Base-by-base conservation (phyloP, 2,113 vertebrate genomes). In the Cyanocitta stelleri region DNA sequence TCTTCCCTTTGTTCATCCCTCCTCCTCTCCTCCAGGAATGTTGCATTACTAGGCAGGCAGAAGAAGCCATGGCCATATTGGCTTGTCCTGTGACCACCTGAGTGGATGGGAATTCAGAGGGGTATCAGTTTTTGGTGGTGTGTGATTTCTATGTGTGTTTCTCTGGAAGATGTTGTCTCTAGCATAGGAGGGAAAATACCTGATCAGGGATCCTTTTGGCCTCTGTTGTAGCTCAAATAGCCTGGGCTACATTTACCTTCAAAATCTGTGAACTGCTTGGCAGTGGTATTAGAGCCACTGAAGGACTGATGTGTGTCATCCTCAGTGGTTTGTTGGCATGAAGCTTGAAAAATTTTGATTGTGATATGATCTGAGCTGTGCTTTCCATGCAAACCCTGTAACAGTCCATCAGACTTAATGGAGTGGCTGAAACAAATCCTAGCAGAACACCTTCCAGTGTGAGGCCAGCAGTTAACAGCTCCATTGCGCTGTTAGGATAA, bases 381-480 rank as follows among this genome's bases (percentile, higher is more conserved):
- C 27, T 89, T 32, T 78, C 52, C 24, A 14, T 52, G 69, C 54
- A 68, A 74, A 67, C 37, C 30, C 56, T 35, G 18, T 44, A 69
- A 16, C 32, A 32, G 43, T 41, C 41, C 4, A 1, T 20, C 2
- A 12, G 35, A 67, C 24, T 54, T 59, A 76, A 20, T 46, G 62
- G 73, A 62, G 22, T 46, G 59, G 10, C 33, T 66, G 78, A 54
- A 91, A 20, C 23, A 78, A 86, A 41, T 58, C 73, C 30, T 51
- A 52, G 49, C 44, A 59, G 63, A 71, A 33, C 49, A 41, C 43
- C 51, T 91, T 93, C 29, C 52, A 58, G 71, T 27, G 63, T 69
- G 49, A 85, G n/a, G 43, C 62, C 66, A 54, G 64, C 72, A 91
- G 35, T 68, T 93, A 92, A 64, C 81, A 89, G 73, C 62, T 90